Evolutionary conservation across 2,113 vertebrate genomes (phyloP), one percentile per base, ranked within the genome.

Genomic region (Blennius ocellaris): DNA sequence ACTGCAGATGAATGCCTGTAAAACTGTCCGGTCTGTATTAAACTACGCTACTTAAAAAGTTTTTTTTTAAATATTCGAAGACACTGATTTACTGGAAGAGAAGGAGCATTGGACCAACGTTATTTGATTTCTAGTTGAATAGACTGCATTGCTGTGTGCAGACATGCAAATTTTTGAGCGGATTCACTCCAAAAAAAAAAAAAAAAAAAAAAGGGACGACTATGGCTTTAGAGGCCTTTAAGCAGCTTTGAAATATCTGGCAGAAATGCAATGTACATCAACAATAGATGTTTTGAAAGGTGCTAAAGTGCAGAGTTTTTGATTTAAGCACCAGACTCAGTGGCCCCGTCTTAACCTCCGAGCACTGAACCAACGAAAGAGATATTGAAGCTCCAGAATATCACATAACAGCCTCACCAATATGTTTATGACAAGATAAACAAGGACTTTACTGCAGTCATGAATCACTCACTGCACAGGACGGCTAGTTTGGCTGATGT

Each of bases 201-300:
- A n/a, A n/a, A n/a, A n/a, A n/a, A n/a, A n/a, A 52, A 71, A 7
- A 45, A 59, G 56, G 47, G 63, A 56, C 8, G 8, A 54, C 69
- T 60, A 36, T 15, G 54, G 30, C 63, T 62, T 39, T 44, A 63
- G 52, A 80, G n/a, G 43, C 65, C 48, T 41, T 72, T 81, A 84
- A 84, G 80, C 84, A 0, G 65, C 76, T 80, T 86, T 73, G 38
- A 73, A 48, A 67, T 62, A 48, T 75, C 73, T 69, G 30, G 30
- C 45, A 69, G 41, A 81, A 76, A 69, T 21, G 30, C 30, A 40
- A 70, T 50, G 55, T 69, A n/a, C 10, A 78, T 72, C 9, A 73
- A 83, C 66, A 83, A 81, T 61, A 38, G 63, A 47, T 30, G 45
- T 69, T 75, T 69, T 69, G 55, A 73, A 72, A 43, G 37, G 41